Conservation (phyloP, 1,140 invertebrate species). For the Megalopta genalis region DNA sequence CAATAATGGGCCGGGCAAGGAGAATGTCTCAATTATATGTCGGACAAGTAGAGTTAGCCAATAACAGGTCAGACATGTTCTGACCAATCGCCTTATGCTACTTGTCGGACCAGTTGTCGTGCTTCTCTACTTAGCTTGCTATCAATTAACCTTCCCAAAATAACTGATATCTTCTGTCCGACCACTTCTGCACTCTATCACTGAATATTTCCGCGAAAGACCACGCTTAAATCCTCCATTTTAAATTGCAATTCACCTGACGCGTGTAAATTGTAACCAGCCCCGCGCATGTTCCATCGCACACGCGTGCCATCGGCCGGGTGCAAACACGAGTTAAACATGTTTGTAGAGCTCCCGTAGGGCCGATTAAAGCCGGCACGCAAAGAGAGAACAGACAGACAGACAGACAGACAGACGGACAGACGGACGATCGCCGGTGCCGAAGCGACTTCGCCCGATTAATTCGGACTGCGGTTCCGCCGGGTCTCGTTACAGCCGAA, state of each 20-base stretch:
- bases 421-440: background rate
- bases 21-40: background rate
- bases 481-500: constrained; percentile 29
- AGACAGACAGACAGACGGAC: no score
- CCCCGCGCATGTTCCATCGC: background rate
- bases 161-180: no score
- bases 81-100: no score
- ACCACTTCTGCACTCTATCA: no score
- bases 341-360: constrained; percentile 11
- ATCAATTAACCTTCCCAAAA: no score
- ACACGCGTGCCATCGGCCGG: background rate
- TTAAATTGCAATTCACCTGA: no score
- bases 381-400: constrained; percentile 6
- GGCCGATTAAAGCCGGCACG: constrained; percentile 23
- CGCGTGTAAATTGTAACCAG: background rate
- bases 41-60: background rate
- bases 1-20: background rate
- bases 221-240: no score
- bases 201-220: no score
- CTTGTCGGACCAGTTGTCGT: no score
- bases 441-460: constrained; percentile 9
- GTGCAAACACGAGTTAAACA: constrained; percentile 28
- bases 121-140: no score
- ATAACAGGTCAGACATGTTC: background rate
- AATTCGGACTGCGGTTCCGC: constrained; percentile 28